These are phyloP conservation scores for Agrenia bidenticulata DNA, from an alignment of 2,888 invertebrate genomes.

Conservation along the genomic window DNA sequence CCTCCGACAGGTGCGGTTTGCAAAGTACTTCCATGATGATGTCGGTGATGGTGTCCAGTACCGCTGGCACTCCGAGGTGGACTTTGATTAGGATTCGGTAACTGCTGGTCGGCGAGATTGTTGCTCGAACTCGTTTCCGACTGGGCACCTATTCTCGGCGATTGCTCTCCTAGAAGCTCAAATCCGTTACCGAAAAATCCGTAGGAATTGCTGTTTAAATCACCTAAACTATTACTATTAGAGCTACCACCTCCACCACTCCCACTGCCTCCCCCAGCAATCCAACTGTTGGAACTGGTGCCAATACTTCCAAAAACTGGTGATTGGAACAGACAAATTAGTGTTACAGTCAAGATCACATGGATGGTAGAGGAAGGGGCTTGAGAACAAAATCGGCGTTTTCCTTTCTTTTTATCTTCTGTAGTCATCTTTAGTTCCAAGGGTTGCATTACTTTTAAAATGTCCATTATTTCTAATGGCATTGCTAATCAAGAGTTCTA, in stretches of 20 bases:
- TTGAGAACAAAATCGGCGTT: too few relatives aligned
- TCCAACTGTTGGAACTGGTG: constrained; percentile 1
- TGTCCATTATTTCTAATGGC: too few relatives aligned
- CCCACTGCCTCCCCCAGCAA: constrained; percentile 10
- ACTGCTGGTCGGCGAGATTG: constrained; percentile 9
- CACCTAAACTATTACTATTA: constrained; percentile 5
- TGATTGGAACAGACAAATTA: too few relatives aligned
- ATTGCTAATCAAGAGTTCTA: too few relatives aligned
- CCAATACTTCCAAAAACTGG: constrained; percentile 5
- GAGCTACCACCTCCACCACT: constrained; percentile 2
- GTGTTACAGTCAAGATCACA: too few relatives aligned
- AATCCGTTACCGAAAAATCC: not conserved
- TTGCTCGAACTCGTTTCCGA: not conserved
- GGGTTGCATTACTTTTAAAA: too few relatives aligned
- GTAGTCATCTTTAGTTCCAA: too few relatives aligned
- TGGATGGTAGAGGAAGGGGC: too few relatives aligned
- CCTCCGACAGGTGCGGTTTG: constrained; percentile 51
- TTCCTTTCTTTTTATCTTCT: too few relatives aligned
- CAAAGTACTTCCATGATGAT: constrained; percentile 44
- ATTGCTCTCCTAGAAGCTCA: constrained; percentile 11
- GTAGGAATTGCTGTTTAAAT: constrained; percentile 10
- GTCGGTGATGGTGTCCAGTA: constrained; percentile 34
- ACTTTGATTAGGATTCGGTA: constrained; percentile 21
- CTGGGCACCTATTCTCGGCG: not conserved
- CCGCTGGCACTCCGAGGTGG: constrained; percentile 24